phyloP scores from a whole-genome alignment of 1,140 invertebrate genomes.

The Caenorhabditis remanei region DNA sequence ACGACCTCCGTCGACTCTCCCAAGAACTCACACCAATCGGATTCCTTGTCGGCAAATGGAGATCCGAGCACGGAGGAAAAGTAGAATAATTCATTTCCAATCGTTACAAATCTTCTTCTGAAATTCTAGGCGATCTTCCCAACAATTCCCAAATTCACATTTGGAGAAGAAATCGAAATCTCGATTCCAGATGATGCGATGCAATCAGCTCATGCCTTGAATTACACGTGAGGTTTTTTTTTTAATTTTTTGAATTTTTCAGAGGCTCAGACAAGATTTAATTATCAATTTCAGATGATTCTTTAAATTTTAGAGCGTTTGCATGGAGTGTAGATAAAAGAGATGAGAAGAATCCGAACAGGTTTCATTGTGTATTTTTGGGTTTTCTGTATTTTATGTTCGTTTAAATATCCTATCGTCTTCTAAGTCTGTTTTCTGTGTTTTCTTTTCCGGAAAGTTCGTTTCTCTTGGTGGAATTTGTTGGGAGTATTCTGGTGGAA shows the following conservation, averaged over 20 bases:
- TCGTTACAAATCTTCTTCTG: neutral
- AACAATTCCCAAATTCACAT: constrained; percentile 77
- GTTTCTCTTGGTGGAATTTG: neutral
- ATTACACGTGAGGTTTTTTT: constrained; percentile 73
- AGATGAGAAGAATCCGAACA: constrained; percentile 52
- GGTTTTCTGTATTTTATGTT: neutral
- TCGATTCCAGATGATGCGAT: constrained; percentile 71
- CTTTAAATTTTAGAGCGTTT: constrained; percentile 25
- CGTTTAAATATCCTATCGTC: neutral
- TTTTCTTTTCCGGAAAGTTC: neutral
- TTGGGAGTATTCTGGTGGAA: neutral
- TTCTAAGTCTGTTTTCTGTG: neutral
- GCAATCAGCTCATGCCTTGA: constrained; percentile 69
- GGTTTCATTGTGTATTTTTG: constrained; percentile 7
- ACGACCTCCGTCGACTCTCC: constrained; percentile 70
- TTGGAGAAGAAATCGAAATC: constrained; percentile 76
- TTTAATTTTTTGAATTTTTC: neutral
- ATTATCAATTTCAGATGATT: neutral
- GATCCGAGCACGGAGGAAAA: constrained; percentile 76
- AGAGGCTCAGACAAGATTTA: neutral
- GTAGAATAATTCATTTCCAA: neutral
- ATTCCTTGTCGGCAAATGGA: constrained; percentile 75
- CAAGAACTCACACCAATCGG: constrained; percentile 68
- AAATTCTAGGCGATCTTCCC: constrained; percentile 70
- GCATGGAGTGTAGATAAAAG: constrained; percentile 54